These are phyloP conservation scores for Ceratitis capitata DNA, from an alignment of 1,140 invertebrate species.

Conservation along the genomic window DNA sequence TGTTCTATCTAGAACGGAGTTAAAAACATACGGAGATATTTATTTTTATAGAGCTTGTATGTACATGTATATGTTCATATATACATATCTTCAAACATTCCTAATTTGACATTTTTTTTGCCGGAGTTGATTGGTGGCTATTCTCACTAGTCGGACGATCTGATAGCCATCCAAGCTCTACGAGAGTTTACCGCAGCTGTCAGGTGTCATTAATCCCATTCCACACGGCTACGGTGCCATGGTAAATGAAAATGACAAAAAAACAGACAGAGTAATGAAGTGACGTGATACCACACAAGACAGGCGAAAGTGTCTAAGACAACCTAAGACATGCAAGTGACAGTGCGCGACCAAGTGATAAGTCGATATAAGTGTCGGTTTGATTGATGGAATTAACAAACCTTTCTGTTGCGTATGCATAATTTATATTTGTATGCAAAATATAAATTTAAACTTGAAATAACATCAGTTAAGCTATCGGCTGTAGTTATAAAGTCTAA, in stretches of 20 bases:
- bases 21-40: background rate
- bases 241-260: background rate
- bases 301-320: background rate
- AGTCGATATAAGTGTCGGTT: background rate
- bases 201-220: conserved; percentile 8
- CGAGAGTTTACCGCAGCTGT: conserved; percentile 8
- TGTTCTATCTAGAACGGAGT: background rate
- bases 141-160: background rate
- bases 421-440: background rate
- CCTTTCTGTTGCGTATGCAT: background rate
- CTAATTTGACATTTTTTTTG: background rate
- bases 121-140: too few relatives aligned
- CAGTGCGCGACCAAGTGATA: background rate
- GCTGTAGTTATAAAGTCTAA: too few relatives aligned
- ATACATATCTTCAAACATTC: background rate
- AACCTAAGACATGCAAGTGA: background rate
- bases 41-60: too few relatives aligned
- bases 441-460: too few relatives aligned
- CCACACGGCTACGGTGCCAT: background rate
- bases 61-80: too few relatives aligned
- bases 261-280: background rate
- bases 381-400: background rate
- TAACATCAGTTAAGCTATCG: too few relatives aligned
- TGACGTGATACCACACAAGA: background rate
- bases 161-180: background rate